Evolutionary conservation across 2,888 invertebrate species (phyloP), one percentile per base, ranked within the genome.

Genomic region (Tanypteryx hageni): DNA sequence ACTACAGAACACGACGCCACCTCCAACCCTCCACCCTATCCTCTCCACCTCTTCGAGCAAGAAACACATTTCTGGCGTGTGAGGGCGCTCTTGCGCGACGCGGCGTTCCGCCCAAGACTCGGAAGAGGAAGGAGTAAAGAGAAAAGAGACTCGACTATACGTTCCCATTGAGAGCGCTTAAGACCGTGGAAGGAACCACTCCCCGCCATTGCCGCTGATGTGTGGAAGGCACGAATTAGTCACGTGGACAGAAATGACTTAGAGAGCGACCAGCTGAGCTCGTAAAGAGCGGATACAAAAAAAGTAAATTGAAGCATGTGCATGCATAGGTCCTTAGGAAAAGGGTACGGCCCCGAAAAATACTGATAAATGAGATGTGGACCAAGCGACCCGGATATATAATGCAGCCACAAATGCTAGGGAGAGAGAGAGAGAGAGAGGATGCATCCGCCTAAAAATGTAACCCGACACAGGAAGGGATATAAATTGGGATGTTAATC

Each of bases 231-330:
- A n/a, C 7, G 27, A 76, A 76, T 76, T 76, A 76, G 76, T 76
- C 76, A 68, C 68, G 68, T 68, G 22, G 76, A 27, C 76, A 27
- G 76, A 76, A 76, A 76, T 76, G 76, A 64, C 64, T 64, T 16
- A 14, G 22, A 10, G 9, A 10, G 9, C 9, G 27, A 13, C 76
- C 76, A 76, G 76, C 76, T 76, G 76, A 22, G 27, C 76, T 76
- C 76, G 76, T 76, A 11, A 76, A 76, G 27, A 76, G 27, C 16
- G 76, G 13, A 76, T 22, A 76, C 27, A 27, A 27, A 76, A 27
- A 76, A 44, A 27, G 22, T 76, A 76, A 76, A 76, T 76, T 76
- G 44, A 44, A 44, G 5, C 44, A 44, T 44, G 44, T 5, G 44
- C 44, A 44, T 44, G 44, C 44, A 44, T 44, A 44, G 44, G 44